Evolutionary conservation across 1,140 invertebrate species (phyloP).

Genomic region (Drosophila nigromelanica): DNA sequence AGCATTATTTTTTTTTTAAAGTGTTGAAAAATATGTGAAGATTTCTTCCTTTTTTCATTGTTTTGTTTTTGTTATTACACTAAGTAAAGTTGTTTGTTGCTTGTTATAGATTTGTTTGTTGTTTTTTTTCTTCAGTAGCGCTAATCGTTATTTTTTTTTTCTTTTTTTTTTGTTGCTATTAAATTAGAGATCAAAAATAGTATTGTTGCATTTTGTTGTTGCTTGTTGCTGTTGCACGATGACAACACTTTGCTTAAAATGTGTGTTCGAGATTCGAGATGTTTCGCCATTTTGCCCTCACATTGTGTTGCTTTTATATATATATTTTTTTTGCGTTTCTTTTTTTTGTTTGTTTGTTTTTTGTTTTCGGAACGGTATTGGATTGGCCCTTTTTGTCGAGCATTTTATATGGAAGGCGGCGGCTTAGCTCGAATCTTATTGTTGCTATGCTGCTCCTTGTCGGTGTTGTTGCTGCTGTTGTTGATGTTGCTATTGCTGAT

Average conservation of each 20-base stretch:
- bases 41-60: constrained; percentile 7
- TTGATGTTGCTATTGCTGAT: constrained; percentile 19
- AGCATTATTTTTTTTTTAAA: constrained; percentile 38
- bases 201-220: constrained; percentile 72
- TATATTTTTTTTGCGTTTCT: background rate
- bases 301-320: constrained; percentile 7
- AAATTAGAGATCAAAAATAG: constrained; percentile 81
- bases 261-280: constrained; percentile 23
- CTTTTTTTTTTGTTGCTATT: constrained; percentile 43
- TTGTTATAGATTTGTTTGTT: constrained; percentile 44
- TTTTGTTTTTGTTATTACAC: constrained; percentile 40
- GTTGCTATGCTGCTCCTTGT: constrained; percentile 10
- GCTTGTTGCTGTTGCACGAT: constrained; percentile 46
- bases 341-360: constrained; percentile 1
- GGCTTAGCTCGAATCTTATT: constrained; percentile 28
- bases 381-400: constrained; percentile 1
- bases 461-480: constrained; percentile 19
- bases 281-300: constrained; percentile 17
- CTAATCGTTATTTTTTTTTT: constrained; percentile 61
- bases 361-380: background rate
- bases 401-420: constrained; percentile 13
- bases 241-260: constrained; percentile 50
- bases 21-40: constrained; percentile 50
- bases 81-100: constrained; percentile 56
- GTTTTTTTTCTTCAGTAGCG: constrained; percentile 55